phyloP scores from a whole-genome alignment of 1,140 invertebrate genomes.

The Macrosteles quadrilineatus region DNA sequence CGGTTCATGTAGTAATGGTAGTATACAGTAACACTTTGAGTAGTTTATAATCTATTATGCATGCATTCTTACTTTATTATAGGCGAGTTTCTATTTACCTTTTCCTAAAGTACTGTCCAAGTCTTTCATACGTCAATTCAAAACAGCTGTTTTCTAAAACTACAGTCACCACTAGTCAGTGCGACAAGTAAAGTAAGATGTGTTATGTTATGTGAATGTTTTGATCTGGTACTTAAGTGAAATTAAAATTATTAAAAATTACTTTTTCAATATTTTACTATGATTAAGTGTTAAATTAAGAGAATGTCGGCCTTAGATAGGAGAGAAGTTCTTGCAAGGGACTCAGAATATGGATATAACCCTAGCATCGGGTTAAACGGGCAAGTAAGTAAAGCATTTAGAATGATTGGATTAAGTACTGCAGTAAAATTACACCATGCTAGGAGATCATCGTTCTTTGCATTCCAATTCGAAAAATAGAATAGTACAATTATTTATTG shows the following conservation, averaged over 20 bases:
- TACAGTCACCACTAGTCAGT: not conserved
- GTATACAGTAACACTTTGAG: too few species aligned
- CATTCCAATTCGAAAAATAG: too few species aligned
- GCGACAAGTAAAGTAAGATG: too few species aligned
- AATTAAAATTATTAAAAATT: not conserved
- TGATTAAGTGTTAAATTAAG: not conserved
- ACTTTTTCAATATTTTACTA: not conserved
- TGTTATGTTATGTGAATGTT: not conserved
- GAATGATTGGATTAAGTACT: constrained; percentile 1
- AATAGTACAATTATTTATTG: too few species aligned
- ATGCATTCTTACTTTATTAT: too few species aligned
- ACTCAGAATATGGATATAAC: constrained; percentile 7
- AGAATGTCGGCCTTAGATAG: constrained; percentile 3
- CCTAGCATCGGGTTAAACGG: not conserved
- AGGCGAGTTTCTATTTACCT: too few species aligned
- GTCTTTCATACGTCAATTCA: constrained; percentile 18
- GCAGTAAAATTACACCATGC: not conserved
- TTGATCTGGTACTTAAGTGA: not conserved
- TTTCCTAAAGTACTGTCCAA: too few species aligned
- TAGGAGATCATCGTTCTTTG: too few species aligned
- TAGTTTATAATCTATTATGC: too few species aligned
- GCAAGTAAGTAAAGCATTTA: constrained; percentile 15
- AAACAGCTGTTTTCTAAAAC: not conserved
- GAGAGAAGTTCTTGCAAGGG: not conserved
- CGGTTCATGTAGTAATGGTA: too few species aligned